These are phyloP conservation scores for Myiotriccus ornatus DNA, from an alignment of 2,797 vertebrate genomes.

Conservation along the genomic window DNA sequence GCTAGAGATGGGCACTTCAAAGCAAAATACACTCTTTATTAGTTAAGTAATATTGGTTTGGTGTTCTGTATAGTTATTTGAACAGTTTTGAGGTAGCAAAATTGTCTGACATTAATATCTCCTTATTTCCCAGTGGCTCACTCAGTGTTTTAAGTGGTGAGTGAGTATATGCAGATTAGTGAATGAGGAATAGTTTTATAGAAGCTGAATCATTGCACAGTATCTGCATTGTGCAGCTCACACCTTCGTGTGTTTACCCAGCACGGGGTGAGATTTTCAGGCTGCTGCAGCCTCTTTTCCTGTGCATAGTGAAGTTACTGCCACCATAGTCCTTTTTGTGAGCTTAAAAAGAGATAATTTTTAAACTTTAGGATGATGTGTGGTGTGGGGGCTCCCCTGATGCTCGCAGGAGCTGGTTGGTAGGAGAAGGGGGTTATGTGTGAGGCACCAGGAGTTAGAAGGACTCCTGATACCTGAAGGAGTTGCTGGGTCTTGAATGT, in stretches of 20 bases:
- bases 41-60: not conserved
- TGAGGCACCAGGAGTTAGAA: not conserved
- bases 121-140: not conserved
- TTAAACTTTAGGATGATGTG: not conserved
- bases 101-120: not conserved
- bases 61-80: not conserved
- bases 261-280: not conserved
- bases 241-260: not conserved
- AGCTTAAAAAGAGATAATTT: not conserved
- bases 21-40: not conserved
- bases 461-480: not conserved
- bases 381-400: not conserved
- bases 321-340: not conserved
- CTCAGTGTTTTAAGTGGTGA: not conserved
- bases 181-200: not conserved
- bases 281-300: not conserved
- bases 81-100: not conserved
- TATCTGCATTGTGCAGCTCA: not conserved
- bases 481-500: not conserved
- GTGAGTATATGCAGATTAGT: not conserved
- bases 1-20: slow-evolving; percentile 2
- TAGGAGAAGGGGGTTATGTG: not conserved
- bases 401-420: fast-evolving
- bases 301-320: fast-evolving
- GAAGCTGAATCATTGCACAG: not conserved